A percentile compares a stretch with the other conserved stretches of the same genome.
Conservation (phyloP, 2,113 vertebrate genomes). For the Mustelus asterias region DNA sequence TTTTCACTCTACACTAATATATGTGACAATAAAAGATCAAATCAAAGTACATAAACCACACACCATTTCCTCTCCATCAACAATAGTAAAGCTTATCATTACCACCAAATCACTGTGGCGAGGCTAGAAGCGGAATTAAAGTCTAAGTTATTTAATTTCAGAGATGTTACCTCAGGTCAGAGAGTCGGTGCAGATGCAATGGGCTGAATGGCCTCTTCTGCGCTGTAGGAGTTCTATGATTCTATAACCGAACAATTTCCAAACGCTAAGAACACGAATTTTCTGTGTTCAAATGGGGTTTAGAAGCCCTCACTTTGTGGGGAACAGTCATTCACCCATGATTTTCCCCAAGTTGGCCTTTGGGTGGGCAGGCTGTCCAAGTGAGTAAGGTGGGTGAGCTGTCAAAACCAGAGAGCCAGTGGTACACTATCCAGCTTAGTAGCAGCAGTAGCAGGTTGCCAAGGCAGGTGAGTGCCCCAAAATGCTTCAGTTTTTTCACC, state of each 20-base stretch:
- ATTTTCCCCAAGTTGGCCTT: not conserved
- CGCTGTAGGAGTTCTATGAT: too few species aligned
- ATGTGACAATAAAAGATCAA: too few species aligned
- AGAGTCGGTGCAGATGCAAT: too few species aligned
- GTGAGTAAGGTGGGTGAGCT: not conserved
- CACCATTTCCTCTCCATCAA: not conserved
- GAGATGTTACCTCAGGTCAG: not conserved
- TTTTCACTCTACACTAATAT: too few species aligned
- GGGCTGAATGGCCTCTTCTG: too few species aligned
- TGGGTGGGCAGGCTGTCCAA: not conserved
- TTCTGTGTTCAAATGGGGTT: not conserved
- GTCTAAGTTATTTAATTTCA: not conserved
- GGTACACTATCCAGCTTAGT: not conserved
- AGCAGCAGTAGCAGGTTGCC: not conserved
- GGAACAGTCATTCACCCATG: not conserved
- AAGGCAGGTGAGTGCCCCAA: not conserved
- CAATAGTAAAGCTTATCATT: not conserved
- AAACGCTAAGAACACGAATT: not conserved
- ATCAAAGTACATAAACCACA: not conserved
- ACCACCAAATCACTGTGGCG: not conserved
- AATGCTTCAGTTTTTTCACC: not conserved
- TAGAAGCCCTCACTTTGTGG: not conserved
- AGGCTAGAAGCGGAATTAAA: not conserved
- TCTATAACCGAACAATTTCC: not conserved
- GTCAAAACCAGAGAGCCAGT: not conserved